Base-by-base conservation (phyloP, 2,113 vertebrate genomes). In the Herpetotheres cachinnans region DNA sequence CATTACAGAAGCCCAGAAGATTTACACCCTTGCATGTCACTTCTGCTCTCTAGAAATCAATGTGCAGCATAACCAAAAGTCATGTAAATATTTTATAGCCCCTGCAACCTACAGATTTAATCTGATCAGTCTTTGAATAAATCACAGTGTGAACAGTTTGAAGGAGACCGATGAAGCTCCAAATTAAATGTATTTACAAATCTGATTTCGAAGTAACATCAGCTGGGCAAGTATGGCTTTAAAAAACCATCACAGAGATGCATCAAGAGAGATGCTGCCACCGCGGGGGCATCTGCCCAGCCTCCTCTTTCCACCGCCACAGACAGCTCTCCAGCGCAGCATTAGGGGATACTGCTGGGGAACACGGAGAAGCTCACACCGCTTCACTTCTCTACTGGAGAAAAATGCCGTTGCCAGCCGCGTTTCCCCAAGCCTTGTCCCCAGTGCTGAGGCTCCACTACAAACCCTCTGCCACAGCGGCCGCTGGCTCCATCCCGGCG, bases 381-480 rank as follows among this genome's bases (percentile, higher is more conserved):
- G 3, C 78, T 36, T 44, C 18, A 3, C 32, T 34, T 20, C 66
- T 54, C 26, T 6, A 7, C 47, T 14, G 36, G 36, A 40, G 17
- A 10, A 27, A 71, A 56, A 38, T 5, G 24, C 42, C 4, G 25
- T 4, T 16, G 14, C 76, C 55, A 62, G 42, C 8, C 6, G 3
- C 2, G 0, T 34, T 24, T 11, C 13, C 13, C 44, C 1, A 4
- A 6, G 18, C n/a, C 49, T 58, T 11, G 8, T 66, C 22, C 38
- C 46, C 38, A 42, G 26, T 4, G 9, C 47, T 5, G 56, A 34
- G 54, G 62, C 46, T 34, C 38, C 0, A 2, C 40, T 11, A 16
- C n/a, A 32, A 62, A 14, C n/a, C 76, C 49, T 44, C 34, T 2
- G 3, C 56, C 4, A 1, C 0, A 2, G 59, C 3, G 5, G n/a